Conservation (phyloP, 2,888 invertebrate genomes). For the Sthenelais limicola region DNA sequence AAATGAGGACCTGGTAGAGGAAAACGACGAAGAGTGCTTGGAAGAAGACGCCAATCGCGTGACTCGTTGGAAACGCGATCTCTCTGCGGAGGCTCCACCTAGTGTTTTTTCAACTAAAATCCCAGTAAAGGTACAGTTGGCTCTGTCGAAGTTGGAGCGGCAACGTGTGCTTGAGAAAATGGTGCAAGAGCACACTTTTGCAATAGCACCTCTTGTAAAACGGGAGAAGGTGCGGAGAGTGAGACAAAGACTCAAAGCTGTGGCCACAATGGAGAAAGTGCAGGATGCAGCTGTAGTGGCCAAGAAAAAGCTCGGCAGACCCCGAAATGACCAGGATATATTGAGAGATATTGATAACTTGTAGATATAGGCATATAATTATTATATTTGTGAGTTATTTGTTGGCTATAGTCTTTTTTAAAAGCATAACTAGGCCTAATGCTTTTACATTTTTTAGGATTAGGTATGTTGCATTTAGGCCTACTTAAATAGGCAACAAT, state of each 20-base stretch:
- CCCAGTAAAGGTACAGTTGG: neutral
- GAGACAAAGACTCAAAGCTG: neutral
- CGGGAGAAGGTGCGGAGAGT: neutral
- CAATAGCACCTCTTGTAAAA: neutral
- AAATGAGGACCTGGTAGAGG: too few species aligned
- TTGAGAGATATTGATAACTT: too few species aligned
- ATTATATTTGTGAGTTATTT: too few species aligned
- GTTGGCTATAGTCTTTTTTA: too few species aligned
- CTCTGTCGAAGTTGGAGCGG: slow-evolving; percentile 12
- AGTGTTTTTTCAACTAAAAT: neutral
- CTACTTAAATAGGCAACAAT: too few species aligned
- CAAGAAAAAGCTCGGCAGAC: neutral
- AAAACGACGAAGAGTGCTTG: too few species aligned
- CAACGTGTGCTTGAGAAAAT: slow-evolving; percentile 8
- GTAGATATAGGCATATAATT: too few species aligned
- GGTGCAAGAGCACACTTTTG: slow-evolving; percentile 16
- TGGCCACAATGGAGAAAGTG: neutral
- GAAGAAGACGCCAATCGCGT: neutral
- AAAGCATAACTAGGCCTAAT: too few species aligned
- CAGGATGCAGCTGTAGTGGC: slow-evolving; percentile 1
- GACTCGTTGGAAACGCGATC: neutral
- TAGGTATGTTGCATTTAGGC: too few species aligned
- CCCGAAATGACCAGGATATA: too few species aligned
- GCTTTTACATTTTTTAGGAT: too few species aligned
- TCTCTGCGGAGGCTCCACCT: slow-evolving; percentile 19